Base-by-base conservation (phyloP, 2,797 vertebrate species). In the Propithecus perrieri region DNA sequence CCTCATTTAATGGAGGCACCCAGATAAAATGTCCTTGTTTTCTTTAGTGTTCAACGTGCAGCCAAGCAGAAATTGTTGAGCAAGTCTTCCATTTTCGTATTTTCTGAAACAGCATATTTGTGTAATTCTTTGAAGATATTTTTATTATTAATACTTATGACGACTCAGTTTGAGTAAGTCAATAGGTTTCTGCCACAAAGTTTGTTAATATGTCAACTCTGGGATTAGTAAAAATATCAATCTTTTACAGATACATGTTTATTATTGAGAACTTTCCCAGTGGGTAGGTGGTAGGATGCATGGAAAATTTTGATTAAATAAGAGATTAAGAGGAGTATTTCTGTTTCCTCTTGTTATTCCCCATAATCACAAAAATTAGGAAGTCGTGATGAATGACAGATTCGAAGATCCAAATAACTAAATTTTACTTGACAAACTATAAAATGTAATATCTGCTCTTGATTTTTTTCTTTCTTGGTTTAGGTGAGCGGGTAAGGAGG, bases 341-440 rank as follows among this genome's bases (percentile, higher is more conserved):
- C 41, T 11, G 0, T 69, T 95, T 94, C 74, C 28, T 89, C 22
- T 76, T 75, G 28, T 89, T 95, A 84, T 72, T 87, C 17, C 65
- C 43, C 48, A 55, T 7, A 72, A 53, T 35, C 76, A 76, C 53
- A 75, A 78, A 92, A 84, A 89, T 50, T 83, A 75, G 30, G 67
- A 94, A 57, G 59, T 59, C n/a, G 7, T 80, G 30, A 65, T 46
- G 10, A n/a, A 55, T 38, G 69, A 94, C 22, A 89, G 15, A 69
- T 53, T 92, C 3, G 61, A 95, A 78, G 26, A 81, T 83, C n/a
- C 94, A 89, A 94, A 75, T 89, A 96, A 15, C n/a, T 89, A 90
- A 81, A 81, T 83, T 78, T 74, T 93, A 76, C 80, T 87, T 69
- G 30, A 63, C 18, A 88, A 95, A 90, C 61, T 89, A 76, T 91